Percentiles rank a stretch among this genome's conserved stretches.
Evolutionary conservation across 1,140 invertebrate species (phyloP).

Genomic region (Zaprionus africanus): DNA sequence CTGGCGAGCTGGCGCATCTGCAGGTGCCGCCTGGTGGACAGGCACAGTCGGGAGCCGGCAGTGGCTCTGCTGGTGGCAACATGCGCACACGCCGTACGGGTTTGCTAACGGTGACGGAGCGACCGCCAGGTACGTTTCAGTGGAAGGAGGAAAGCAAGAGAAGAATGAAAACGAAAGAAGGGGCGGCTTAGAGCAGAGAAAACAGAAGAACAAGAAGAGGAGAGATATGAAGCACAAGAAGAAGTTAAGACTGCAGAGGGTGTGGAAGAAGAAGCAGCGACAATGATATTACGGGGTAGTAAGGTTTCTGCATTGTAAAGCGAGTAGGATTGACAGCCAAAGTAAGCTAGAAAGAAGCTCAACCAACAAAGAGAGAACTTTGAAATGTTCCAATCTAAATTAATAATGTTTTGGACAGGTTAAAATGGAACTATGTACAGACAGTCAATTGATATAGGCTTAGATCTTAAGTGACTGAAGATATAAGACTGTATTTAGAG

Average conservation of each 20-base stretch:
- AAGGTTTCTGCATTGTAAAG: no score
- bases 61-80: conserved; percentile 77
- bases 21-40: conserved; percentile 58
- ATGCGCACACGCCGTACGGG: conserved; percentile 90
- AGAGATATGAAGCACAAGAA: not conserved
- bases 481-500: no score
- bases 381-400: no score
- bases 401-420: no score
- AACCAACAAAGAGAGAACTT: no score
- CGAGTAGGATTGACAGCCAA: no score
- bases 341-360: no score
- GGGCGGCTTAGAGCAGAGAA: not conserved
- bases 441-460: no score
- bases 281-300: no score
- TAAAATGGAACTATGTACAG: no score
- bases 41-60: conserved; percentile 46
- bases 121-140: conserved; percentile 90
- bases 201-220: no score
- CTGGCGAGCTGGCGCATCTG: conserved; percentile 83
- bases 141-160: not conserved
- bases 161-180: not conserved
- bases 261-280: not conserved
- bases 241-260: not conserved
- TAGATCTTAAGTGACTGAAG: no score
- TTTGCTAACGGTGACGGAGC: conserved; percentile 92